Evolutionary conservation across 2,113 vertebrate genomes (phyloP).

Genomic region (Hemiscyllium ocellatum): DNA sequence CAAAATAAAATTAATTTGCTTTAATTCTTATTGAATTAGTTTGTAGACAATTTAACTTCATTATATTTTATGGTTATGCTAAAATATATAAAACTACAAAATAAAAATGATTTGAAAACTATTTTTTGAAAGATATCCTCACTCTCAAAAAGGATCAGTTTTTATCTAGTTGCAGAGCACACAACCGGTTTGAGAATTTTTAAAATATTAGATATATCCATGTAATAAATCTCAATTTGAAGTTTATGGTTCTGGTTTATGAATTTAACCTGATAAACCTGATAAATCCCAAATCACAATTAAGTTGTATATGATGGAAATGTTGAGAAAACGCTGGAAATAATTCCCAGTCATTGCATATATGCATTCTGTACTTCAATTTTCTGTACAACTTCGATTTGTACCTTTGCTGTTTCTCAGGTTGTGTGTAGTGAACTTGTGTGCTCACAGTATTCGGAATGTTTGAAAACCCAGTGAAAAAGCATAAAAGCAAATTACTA

Average conservation of each 20-base stretch:
- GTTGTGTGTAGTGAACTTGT: background rate
- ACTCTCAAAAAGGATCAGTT: background rate
- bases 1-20: background rate
- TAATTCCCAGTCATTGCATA: background rate
- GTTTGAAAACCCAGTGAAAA: background rate
- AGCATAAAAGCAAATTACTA: background rate
- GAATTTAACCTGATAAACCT: background rate
- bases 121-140: background rate
- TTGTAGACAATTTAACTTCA: background rate
- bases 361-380: background rate
- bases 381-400: background rate
- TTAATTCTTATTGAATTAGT: background rate
- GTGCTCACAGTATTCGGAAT: background rate
- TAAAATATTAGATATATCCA: background rate
- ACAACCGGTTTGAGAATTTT: background rate
- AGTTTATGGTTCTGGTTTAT: background rate
- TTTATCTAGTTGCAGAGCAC: background rate
- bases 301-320: background rate
- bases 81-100: background rate
- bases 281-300: background rate
- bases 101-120: background rate
- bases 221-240: background rate
- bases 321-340: background rate
- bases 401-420: background rate
- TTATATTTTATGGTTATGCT: background rate